Percentiles rank a stretch among this genome's conserved stretches.
These are phyloP conservation scores for Lepidothrix coronata DNA, from an alignment of 2,113 vertebrate genomes.

Conservation along the genomic window DNA sequence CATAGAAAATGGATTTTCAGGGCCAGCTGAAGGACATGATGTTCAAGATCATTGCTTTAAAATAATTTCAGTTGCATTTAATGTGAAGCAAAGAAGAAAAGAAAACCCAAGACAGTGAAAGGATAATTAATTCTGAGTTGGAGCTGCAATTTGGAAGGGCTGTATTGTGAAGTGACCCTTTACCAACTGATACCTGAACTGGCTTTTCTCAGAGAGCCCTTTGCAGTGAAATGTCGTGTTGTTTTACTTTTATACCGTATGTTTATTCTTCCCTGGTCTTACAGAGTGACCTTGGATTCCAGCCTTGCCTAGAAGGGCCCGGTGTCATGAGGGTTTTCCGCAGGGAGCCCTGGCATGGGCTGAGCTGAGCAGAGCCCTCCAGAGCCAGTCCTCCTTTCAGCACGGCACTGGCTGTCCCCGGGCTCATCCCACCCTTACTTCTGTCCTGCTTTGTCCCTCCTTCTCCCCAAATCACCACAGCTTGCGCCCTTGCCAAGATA, in stretches of 20 bases:
- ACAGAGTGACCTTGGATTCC: not conserved
- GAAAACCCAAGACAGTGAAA: constrained; percentile 54
- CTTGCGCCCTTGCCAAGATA: fast-evolving
- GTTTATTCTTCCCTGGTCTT: not conserved
- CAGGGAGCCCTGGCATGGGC: not conserved
- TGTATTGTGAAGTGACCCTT: constrained; percentile 62
- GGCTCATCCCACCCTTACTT: not conserved
- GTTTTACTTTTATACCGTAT: not conserved
- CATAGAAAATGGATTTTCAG: constrained; percentile 55
- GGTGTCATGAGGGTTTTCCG: fast-evolving
- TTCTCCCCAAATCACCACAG: not conserved
- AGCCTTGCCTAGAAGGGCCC: not conserved
- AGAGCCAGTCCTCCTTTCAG: not conserved
- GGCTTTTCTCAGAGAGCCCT: not conserved
- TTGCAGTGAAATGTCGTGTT: not conserved
- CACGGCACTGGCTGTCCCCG: not conserved
- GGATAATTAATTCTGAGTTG: constrained; percentile 63
- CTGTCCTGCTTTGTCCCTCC: not conserved
- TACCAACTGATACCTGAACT: not conserved
- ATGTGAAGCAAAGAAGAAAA: constrained; percentile 60
- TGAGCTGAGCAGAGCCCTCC: not conserved
- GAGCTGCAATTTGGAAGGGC: constrained; percentile 50
- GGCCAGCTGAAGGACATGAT: constrained; percentile 60
- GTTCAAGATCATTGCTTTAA: constrained; percentile 69
- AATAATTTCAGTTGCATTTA: constrained; percentile 65